Conservation (phyloP, 2,888 invertebrate species). For the Tiphia femorata region DNA sequence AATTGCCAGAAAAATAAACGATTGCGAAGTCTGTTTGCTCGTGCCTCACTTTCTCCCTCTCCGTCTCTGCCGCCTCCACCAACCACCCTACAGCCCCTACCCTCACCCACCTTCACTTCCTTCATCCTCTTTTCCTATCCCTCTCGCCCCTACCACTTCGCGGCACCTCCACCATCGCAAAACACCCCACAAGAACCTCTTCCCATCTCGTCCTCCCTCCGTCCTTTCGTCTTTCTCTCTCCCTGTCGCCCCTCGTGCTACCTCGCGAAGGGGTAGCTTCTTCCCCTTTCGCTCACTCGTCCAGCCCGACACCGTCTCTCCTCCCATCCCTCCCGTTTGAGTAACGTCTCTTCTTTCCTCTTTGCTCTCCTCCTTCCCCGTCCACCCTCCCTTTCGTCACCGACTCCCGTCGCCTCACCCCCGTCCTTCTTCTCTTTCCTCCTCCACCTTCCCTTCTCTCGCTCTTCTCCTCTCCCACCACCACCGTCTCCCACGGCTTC, state of each 20-base stretch:
- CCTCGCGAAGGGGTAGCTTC: too few species aligned
- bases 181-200: neutral
- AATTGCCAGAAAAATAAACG: constrained; percentile 68
- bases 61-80: constrained; percentile 6
- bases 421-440: constrained; percentile 3
- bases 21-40: constrained; percentile 61
- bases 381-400: constrained; percentile 7
- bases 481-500: neutral
- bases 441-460: constrained; percentile 13
- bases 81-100: constrained; percentile 20
- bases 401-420: constrained; percentile 8
- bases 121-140: constrained; percentile 16
- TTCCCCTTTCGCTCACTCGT: constrained; percentile 20
- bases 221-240: constrained; percentile 15
- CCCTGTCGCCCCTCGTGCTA: constrained; percentile 16
- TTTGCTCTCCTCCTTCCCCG: constrained; percentile 12
- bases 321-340: constrained; percentile 1
- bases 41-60: constrained; percentile 38
- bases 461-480: constrained; percentile 15
- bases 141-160: too few species aligned
- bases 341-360: constrained; percentile 9
- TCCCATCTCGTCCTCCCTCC: constrained; percentile 14
- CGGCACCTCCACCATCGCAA: too few species aligned
- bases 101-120: constrained; percentile 20
- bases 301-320: constrained; percentile 10